Base-by-base conservation (phyloP, 2,113 vertebrate species). In the Casuarius casuarius region DNA sequence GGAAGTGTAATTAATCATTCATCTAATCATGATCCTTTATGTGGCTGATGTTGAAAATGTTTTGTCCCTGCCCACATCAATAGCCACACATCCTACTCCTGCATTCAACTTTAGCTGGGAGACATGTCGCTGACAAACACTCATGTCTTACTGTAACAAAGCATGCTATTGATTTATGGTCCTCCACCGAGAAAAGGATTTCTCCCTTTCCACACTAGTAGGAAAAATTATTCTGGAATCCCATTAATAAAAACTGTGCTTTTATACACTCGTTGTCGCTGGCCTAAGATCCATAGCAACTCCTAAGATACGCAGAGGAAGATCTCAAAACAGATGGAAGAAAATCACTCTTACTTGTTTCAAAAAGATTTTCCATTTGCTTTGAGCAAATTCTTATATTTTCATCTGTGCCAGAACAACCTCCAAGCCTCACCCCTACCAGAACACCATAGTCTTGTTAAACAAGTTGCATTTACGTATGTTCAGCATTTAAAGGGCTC, bases 261-360 rank as follows among this genome's bases (percentile, higher is more conserved):
- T 83, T 90, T 48, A 46, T 7, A 61, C 56, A 31, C 51, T 79
- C 62, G 76, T 87, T 74, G 33, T 75, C 65, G 44, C 28, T 72
- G 54, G 3, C 4, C 1, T 59, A 54, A 94, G 67, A 85, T 63
- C 19, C 31, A 46, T 46, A 79, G 33, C 58, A 66, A 75, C 51
- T 96, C 68, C 74, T 56, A 85, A 63, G 78, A 77, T 31, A 90
- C 13, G 35, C 12, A 89, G 76, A 76, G 46, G 44, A 84, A 89
- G 48, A 52, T 67, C 84, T 71, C 42, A 8, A 8, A 94, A 67
- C 8, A 92, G 72, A 70, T 75, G 68, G 72, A 94, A 86, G 63
- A 87, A 87, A 82, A 73, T 54, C 26, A 42, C 7, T 85, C 59
- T 77, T 91, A 51, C 94, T 86, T 96, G 84, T 96, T 97, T 96